Evolutionary conservation across 1,140 invertebrate genomes (phyloP).

Genomic region (Campoletis sonorensis): DNA sequence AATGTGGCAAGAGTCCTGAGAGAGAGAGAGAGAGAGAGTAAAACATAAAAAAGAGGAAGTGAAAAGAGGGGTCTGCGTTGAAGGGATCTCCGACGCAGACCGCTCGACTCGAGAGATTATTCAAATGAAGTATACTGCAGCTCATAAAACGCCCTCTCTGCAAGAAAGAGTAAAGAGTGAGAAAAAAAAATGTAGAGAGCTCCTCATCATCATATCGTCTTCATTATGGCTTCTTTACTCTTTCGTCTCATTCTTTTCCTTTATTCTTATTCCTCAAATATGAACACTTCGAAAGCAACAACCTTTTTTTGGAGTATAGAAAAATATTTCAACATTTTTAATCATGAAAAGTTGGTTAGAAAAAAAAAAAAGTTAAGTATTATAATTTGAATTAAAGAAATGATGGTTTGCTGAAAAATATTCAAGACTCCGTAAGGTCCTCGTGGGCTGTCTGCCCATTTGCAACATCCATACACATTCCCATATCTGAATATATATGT

Average conservation of each 20-base stretch:
- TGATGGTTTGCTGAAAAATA: too few relatives aligned
- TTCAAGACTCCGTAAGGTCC: too few relatives aligned
- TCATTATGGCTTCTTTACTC: constrained; percentile 1
- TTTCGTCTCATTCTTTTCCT: not conserved
- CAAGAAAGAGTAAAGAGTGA: not conserved
- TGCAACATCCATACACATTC: too few relatives aligned
- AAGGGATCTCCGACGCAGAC: not conserved
- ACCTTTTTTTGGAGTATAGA: too few relatives aligned
- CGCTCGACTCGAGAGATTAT: constrained; percentile 46
- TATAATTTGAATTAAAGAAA: too few relatives aligned
- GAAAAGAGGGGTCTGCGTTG: not conserved
- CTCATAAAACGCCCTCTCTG: constrained; percentile 48
- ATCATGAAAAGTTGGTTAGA: too few relatives aligned
- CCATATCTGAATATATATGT: not conserved
- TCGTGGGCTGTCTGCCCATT: too few relatives aligned
- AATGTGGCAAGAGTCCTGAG: not conserved
- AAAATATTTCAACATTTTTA: too few relatives aligned
- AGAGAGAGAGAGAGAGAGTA: not conserved
- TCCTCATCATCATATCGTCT: constrained; percentile 28
- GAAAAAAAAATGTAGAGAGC: constrained; percentile 20
- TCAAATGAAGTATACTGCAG: constrained; percentile 50
- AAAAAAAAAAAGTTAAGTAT: too few relatives aligned
- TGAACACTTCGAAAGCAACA: not conserved
- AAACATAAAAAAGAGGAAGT: not conserved
- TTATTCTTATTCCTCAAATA: not conserved